These are phyloP conservation scores for Drosophila varians DNA, from an alignment of 1,140 invertebrate genomes.

Conservation along the genomic window DNA sequence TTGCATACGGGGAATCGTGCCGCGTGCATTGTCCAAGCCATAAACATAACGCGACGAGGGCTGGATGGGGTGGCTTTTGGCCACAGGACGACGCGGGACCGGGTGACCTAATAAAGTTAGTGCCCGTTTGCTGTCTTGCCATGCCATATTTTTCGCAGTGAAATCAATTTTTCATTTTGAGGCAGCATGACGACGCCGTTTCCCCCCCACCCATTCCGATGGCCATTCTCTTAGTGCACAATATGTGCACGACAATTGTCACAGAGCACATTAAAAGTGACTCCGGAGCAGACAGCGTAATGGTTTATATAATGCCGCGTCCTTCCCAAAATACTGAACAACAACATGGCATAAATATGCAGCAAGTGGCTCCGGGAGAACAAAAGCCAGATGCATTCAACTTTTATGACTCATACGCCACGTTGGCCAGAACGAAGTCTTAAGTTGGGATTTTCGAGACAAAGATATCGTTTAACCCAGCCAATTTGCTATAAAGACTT, in stretches of 20 bases:
- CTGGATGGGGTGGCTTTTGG: not conserved
- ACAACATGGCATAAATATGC: conserved; percentile 62
- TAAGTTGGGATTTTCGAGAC: conserved; percentile 35
- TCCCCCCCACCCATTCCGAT: not conserved
- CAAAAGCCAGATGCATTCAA: conserved; percentile 46
- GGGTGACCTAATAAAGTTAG: conserved; percentile 69
- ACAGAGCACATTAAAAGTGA: conserved; percentile 57
- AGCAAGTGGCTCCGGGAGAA: conserved; percentile 60
- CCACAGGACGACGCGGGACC: conserved; percentile 12
- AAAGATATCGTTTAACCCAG: conserved; percentile 34
- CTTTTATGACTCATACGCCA: conserved; percentile 70
- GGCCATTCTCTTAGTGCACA: conserved; percentile 21
- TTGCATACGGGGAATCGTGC: conserved; percentile 53
- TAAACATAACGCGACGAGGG: conserved; percentile 59
- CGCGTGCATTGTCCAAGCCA: conserved; percentile 36
- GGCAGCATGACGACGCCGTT: conserved; percentile 55
- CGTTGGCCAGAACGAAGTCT: conserved; percentile 53
- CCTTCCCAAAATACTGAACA: conserved; percentile 24
- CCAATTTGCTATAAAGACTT: not conserved
- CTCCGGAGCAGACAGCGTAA: conserved; percentile 57
- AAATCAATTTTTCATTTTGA: conserved; percentile 78
- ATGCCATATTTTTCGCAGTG: conserved; percentile 61
- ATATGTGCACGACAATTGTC: conserved; percentile 62
- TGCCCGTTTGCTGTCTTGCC: conserved; percentile 22
- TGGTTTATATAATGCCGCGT: conserved; percentile 62